Percentiles rank a stretch among this genome's conserved stretches.
phyloP scores from a whole-genome alignment of 2,113 vertebrate genomes.

The Lophura nycthemera region DNA sequence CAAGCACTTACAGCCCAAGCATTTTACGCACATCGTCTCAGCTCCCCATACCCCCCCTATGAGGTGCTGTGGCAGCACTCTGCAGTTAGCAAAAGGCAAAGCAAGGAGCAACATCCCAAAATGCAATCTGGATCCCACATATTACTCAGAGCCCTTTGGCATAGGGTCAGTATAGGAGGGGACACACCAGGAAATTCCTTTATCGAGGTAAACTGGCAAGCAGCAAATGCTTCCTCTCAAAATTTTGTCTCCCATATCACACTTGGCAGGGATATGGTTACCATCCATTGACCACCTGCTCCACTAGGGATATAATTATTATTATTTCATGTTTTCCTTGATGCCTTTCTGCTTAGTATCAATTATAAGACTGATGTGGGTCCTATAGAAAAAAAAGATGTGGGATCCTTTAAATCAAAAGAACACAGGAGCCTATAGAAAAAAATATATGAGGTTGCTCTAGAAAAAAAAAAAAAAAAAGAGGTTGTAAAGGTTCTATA shows the following conservation, averaged over 20 bases:
- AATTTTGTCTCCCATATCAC: background rate
- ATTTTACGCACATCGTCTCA: background rate
- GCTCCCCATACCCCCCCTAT: background rate
- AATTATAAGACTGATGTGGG: background rate
- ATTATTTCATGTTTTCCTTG: background rate
- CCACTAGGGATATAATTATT: too few relatives aligned
- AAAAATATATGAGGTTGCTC: too few relatives aligned
- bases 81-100: background rate
- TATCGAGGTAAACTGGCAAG: background rate
- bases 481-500: background rate
- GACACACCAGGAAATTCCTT: rapidly evolving
- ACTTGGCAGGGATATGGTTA: too few relatives aligned
- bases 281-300: too few relatives aligned
- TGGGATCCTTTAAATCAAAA: background rate
- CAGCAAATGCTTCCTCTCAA: background rate
- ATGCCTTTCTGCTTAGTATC: background rate
- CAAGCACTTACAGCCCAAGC: background rate
- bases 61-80: background rate
- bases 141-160: background rate
- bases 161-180: background rate
- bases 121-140: background rate
- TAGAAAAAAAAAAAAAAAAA: too few relatives aligned
- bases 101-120: background rate
- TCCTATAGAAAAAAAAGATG: background rate
- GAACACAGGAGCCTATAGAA: too few relatives aligned